Conservation (phyloP, 2,113 vertebrate genomes). For the Pimephales promelas region DNA sequence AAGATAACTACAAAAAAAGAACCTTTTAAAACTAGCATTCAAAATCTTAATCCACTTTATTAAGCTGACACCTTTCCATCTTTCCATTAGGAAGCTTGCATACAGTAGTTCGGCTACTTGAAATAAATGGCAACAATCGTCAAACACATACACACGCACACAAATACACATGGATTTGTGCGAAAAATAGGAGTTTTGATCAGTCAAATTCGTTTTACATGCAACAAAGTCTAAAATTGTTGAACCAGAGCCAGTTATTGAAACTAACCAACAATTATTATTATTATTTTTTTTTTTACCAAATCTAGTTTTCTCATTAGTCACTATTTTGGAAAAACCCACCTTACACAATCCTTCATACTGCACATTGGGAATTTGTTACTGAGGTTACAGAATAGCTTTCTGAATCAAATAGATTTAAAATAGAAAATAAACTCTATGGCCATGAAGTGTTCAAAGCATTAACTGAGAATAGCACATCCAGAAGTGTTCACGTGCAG, state of each 20-base stretch:
- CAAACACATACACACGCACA: background rate
- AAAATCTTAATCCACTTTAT: background rate
- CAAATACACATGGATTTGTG: background rate
- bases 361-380: background rate
- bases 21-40: background rate
- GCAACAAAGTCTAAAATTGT: background rate
- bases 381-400: conserved; percentile 5
- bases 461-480: background rate
- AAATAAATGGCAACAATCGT: background rate
- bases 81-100: background rate
- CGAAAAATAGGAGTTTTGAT: background rate
- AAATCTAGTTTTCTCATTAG: background rate
- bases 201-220: background rate
- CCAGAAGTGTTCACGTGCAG: too few species aligned
- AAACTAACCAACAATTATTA: background rate
- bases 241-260: background rate
- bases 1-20: background rate
- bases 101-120: background rate
- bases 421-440: background rate
- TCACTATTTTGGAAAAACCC: background rate
- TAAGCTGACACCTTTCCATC: background rate
- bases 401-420: background rate
- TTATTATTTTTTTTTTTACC: background rate
- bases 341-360: background rate
- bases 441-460: background rate